These are phyloP conservation scores for Vireo griseus DNA, from an alignment of 2,797 vertebrate genomes.

Conservation along the genomic window DNA sequence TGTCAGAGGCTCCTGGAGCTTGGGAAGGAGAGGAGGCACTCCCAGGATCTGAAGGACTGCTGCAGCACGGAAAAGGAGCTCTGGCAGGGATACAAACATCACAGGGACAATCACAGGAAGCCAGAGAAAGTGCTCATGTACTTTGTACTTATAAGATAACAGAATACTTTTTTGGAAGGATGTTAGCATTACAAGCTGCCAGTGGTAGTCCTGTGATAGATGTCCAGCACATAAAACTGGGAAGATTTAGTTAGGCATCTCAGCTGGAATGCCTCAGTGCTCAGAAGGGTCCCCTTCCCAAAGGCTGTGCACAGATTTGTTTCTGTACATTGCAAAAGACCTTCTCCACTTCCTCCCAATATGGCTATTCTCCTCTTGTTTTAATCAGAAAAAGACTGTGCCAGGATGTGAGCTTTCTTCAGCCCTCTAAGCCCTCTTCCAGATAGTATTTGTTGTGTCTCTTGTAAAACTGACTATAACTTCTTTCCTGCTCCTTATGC, in stretches of 20 bases:
- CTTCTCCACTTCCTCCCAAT: background rate
- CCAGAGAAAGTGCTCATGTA: background rate
- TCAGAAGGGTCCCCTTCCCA: background rate
- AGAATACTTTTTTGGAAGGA: background rate
- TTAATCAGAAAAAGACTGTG: background rate
- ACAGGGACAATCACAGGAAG: conserved; percentile 13
- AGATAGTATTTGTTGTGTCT: background rate
- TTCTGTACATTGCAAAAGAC: background rate
- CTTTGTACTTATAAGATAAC: background rate
- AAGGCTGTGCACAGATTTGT: background rate
- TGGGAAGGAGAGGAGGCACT: background rate
- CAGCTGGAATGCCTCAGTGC: background rate
- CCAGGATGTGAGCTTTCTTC: background rate
- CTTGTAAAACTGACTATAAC: background rate
- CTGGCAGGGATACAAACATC: background rate
- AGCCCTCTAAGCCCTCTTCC: background rate
- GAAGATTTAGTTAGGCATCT: background rate
- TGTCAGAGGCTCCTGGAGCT: background rate
- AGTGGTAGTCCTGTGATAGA: background rate
- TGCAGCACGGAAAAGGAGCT: background rate
- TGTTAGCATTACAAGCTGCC: background rate
- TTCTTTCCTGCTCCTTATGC: background rate
- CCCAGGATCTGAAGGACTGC: background rate
- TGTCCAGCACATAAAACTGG: background rate
- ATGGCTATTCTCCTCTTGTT: background rate